Base-by-base conservation (phyloP, 2,113 vertebrate genomes). In the Lasiurus cinereus region DNA sequence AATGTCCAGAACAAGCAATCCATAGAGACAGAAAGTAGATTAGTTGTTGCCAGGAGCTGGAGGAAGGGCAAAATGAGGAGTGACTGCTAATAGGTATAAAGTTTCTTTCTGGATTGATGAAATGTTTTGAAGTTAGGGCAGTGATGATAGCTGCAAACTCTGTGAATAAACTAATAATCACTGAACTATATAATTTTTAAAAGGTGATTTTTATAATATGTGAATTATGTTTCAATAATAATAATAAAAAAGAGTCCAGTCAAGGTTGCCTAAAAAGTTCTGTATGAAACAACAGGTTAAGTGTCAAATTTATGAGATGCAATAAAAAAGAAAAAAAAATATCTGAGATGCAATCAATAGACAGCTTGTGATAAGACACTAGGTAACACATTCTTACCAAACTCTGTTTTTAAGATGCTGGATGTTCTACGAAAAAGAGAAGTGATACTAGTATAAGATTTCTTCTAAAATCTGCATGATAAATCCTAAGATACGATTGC, bases 151-250 rank as follows among this genome's bases (percentile, higher is more conserved):
- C 3, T 79, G n/a, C 22, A 88, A 52, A 62, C 22, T 89, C 15
- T 59, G 31, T 56, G 59, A 62, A 14, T 56, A 84, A 62, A 87
- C 36, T 90, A 50, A 78, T 78, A 92, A 88, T 29, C 48, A 86
- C 27, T 21, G 3, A 62, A 92, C n/a, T 33, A 5, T 19, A 31
- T 15, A 54, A 64, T 29, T 83, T 89, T 78, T 80, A 52, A 69
- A 92, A 69, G 72, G 31, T 79, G 10, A 70, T 54, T 52, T 67
- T 89, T 67, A 52, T 21, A 12, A 31, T 33, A 50, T 67, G 48
- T 56, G 13, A 74, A 85, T 90, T 48, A 46, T 21, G 39, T 70
- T 33, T 90, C 67, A 85, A 43, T 54, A 64, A 69, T 62, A 14
- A 50, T 48, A 43, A 11, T 39, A 50, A 22, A 48, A 59, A 27